Conservation (phyloP, 2,888 invertebrate species). For the Mesorhabditis spiculigera region DNA sequence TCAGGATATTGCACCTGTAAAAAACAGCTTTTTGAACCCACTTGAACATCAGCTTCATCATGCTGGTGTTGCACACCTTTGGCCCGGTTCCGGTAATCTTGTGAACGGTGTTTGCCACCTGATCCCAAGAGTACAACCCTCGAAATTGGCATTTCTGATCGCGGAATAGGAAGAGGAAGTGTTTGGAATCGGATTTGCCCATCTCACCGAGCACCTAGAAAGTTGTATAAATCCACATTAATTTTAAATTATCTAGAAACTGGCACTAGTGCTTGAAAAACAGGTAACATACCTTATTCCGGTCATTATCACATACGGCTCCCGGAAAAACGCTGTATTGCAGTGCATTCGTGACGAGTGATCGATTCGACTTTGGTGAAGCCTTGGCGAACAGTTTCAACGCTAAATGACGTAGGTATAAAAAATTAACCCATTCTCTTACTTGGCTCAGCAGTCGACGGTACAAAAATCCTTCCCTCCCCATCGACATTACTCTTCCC, state of each 20-base stretch:
- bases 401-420: constrained; percentile 66
- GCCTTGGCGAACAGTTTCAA: constrained; percentile 95
- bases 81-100: constrained; percentile 96
- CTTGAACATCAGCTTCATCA: constrained; percentile 99
- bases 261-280: neutral
- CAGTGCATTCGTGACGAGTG: constrained; percentile 93
- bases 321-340: constrained; percentile 98
- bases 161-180: constrained; percentile 93
- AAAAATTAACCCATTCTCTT: constrained; percentile 9
- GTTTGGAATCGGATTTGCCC: constrained; percentile 88
- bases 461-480: constrained; percentile 2
- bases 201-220: constrained; percentile 80
- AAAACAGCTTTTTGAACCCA: constrained; percentile 67
- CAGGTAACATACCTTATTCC: constrained; percentile 38
- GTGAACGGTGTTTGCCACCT: constrained; percentile 72
- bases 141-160: constrained; percentile 97
- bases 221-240: neutral
- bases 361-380: constrained; percentile 91
- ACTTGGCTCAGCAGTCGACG: constrained; percentile 29
- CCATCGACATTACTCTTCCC: constrained; percentile 36
- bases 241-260: neutral
- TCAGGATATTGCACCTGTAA: neutral
- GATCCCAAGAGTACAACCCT: constrained; percentile 91
- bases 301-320: constrained; percentile 70
- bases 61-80: constrained; percentile 84